These are phyloP conservation scores for Sialia sialis DNA, from an alignment of 2,113 vertebrate genomes.

Conservation along the genomic window DNA sequence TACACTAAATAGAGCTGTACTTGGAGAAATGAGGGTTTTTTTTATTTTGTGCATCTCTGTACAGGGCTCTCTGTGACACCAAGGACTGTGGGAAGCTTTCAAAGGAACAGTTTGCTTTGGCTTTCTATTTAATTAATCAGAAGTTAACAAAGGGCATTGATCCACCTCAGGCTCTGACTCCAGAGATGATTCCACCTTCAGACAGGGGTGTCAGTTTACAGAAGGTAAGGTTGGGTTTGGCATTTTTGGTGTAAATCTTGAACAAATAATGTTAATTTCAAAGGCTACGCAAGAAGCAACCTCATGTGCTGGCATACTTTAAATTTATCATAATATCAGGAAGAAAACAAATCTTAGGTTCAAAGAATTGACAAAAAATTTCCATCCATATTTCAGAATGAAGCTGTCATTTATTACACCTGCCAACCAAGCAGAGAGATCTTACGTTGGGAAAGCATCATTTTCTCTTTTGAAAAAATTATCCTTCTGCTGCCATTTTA, in stretches of 20 bases:
- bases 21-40: not conserved
- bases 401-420: not conserved
- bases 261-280: not conserved
- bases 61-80: conserved; percentile 95
- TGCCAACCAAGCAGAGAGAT: conserved; percentile 55
- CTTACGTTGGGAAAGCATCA: conserved; percentile 20
- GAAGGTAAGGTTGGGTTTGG: conserved; percentile 74
- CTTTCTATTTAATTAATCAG: conserved; percentile 95
- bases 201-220: conserved; percentile 79
- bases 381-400: not conserved
- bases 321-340: not conserved
- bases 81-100: conserved; percentile 92
- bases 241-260: not conserved
- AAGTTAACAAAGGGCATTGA: conserved; percentile 90
- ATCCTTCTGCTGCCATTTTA: not conserved
- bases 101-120: conserved; percentile 95
- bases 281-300: not conserved
- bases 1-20: not conserved
- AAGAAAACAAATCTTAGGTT: not conserved
- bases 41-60: conserved; percentile 8
- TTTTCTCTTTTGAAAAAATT: not conserved
- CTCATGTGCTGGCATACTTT: not conserved
- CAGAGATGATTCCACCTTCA: conserved; percentile 95
- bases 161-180: conserved; percentile 86
- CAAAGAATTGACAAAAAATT: not conserved